Percentiles rank a stretch among this genome's conserved stretches.
These are phyloP conservation scores for Drosophila eugracilis DNA, from an alignment of 1,140 invertebrate genomes.

Conservation along the genomic window DNA sequence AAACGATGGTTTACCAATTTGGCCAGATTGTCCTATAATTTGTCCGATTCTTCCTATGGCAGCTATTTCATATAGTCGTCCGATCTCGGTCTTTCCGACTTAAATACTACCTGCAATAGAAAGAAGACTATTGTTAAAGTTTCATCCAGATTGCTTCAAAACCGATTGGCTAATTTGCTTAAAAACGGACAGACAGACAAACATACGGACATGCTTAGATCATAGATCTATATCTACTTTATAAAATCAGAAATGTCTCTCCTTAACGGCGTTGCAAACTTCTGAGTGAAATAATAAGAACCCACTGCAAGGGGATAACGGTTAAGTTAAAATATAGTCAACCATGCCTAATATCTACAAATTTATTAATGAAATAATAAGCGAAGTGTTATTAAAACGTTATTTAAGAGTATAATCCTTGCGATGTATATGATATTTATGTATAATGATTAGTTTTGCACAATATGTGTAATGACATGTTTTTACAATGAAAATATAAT, in stretches of 20 bases:
- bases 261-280: not conserved
- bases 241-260: not conserved
- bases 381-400: not conserved
- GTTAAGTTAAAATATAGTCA: not conserved
- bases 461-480: not conserved
- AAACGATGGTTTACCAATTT: slow-evolving; percentile 5
- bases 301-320: not conserved
- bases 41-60: slow-evolving; percentile 3
- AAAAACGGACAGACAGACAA: slow-evolving; percentile 6
- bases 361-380: too few species aligned
- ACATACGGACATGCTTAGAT: slow-evolving; percentile 5
- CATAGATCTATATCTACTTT: not conserved
- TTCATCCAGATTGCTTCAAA: slow-evolving; percentile 3
- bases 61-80: slow-evolving; percentile 9
- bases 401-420: too few species aligned
- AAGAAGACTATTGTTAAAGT: slow-evolving; percentile 13
- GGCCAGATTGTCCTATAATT: slow-evolving; percentile 10
- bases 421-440: too few species aligned
- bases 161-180: slow-evolving; percentile 2
- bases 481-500: not conserved
- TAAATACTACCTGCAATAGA: slow-evolving; percentile 12
- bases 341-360: not conserved
- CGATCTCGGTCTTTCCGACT: not conserved
- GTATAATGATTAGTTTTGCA: too few species aligned
- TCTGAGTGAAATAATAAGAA: not conserved